Percentiles rank a stretch among this genome's conserved stretches.
These are phyloP conservation scores for Tetramorium bicarinatum DNA, from an alignment of 2,888 invertebrate species.

Conservation along the genomic window DNA sequence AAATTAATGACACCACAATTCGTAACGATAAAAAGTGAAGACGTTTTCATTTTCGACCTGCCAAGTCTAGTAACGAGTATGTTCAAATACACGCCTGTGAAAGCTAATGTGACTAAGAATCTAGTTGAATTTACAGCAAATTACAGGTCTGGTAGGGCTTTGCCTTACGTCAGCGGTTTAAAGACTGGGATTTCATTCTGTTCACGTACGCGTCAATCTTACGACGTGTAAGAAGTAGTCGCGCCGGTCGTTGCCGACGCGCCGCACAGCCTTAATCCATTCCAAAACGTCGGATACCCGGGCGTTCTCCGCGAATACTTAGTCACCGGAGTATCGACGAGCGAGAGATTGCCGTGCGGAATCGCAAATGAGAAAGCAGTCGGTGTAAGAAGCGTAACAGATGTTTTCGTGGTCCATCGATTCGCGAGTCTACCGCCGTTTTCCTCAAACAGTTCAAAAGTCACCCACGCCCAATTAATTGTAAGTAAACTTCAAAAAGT, in stretches of 20 bases:
- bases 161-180: neutral
- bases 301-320: slow-evolving; percentile 78
- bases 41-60: neutral
- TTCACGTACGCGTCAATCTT: slow-evolving; percentile 67
- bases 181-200: slow-evolving; percentile 59
- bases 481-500: neutral
- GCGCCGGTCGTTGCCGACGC: slow-evolving; percentile 60
- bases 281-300: slow-evolving; percentile 71
- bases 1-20: neutral
- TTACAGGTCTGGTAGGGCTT: neutral
- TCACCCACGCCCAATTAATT: neutral
- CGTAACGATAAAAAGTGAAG: neutral
- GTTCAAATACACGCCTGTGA: neutral
- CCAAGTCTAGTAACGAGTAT: neutral
- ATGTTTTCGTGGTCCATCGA: slow-evolving; percentile 40
- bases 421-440: slow-evolving; percentile 15
- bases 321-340: slow-evolving; percentile 74
- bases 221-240: slow-evolving; percentile 69
- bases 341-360: slow-evolving; percentile 59
- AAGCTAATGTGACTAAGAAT: slow-evolving; percentile 26
- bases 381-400: slow-evolving; percentile 45
- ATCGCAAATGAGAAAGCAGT: slow-evolving; percentile 68
- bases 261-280: slow-evolving; percentile 72
- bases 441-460: neutral
- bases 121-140: slow-evolving; percentile 27